phyloP scores from a whole-genome alignment of 2,888 invertebrate genomes.

The Seira musarum region DNA sequence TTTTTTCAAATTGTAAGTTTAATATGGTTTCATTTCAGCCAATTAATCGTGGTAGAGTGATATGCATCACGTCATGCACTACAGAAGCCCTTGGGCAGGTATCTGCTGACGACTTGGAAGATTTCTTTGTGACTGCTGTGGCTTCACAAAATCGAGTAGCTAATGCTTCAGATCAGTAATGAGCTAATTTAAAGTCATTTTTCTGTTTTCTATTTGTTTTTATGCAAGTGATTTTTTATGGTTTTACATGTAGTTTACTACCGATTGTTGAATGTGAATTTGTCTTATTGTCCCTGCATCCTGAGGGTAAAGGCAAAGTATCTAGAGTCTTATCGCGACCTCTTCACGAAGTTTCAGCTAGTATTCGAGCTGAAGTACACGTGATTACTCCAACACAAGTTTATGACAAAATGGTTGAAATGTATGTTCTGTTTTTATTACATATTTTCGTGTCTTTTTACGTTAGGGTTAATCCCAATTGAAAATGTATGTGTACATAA shows the following conservation, averaged over 20 bases:
- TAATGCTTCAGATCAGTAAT: slow-evolving; percentile 77
- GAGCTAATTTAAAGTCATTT: slow-evolving; percentile 72
- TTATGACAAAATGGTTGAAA: slow-evolving; percentile 59
- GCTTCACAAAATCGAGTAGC: slow-evolving; percentile 85
- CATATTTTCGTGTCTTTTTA: too few species aligned
- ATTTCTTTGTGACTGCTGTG: slow-evolving; percentile 87
- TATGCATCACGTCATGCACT: slow-evolving; percentile 91
- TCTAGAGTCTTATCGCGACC: slow-evolving; percentile 83
- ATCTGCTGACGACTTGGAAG: slow-evolving; percentile 80
- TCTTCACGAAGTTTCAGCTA: slow-evolving; percentile 75
- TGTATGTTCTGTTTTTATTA: slow-evolving; percentile 51
- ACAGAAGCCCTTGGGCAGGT: slow-evolving; percentile 78
- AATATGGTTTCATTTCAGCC: slow-evolving; percentile 71
- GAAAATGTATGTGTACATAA: too few species aligned
- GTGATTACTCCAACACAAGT: slow-evolving; percentile 60
- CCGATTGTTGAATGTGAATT: slow-evolving; percentile 91
- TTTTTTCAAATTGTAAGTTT: too few species aligned
- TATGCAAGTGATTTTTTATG: too few species aligned
- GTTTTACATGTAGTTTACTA: slow-evolving; percentile 76
- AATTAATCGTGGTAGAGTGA: slow-evolving; percentile 83
- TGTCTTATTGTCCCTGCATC: slow-evolving; percentile 90
- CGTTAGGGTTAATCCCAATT: too few species aligned
- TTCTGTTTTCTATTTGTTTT: neutral
- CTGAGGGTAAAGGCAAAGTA: slow-evolving; percentile 80
- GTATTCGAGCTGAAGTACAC: slow-evolving; percentile 56